These are phyloP conservation scores for Drosophila aldrichi DNA, from an alignment of 2,888 invertebrate species.

Conservation along the genomic window DNA sequence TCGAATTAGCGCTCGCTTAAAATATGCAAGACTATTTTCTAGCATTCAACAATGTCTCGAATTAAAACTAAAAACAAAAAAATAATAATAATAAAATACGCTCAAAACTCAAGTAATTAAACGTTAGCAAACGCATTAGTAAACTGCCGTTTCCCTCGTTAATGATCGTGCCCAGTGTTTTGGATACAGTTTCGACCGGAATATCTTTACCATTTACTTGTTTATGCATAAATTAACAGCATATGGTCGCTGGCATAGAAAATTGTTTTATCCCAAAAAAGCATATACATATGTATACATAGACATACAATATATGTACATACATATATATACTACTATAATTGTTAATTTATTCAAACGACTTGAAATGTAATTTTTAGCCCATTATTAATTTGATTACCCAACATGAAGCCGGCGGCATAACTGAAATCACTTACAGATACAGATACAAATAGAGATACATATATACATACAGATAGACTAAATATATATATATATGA, in stretches of 20 bases:
- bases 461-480: too few species aligned
- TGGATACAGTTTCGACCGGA: conserved; percentile 47
- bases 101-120: conserved; percentile 31
- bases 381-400: conserved; percentile 80
- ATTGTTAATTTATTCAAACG: conserved; percentile 83
- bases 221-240: conserved; percentile 41
- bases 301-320: not conserved
- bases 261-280: conserved; percentile 31
- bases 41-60: conserved; percentile 25
- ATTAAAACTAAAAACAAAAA: conserved; percentile 10
- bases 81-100: too few species aligned
- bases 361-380: conserved; percentile 76
- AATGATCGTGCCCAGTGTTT: conserved; percentile 45
- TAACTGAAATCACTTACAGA: conserved; percentile 45
- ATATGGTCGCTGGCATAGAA: conserved; percentile 44
- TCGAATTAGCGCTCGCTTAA: conserved; percentile 15
- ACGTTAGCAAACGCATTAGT: conserved; percentile 43
- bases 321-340: conserved; percentile 40
- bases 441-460: conserved; percentile 22
- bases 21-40: conserved; percentile 29
- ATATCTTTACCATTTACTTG: conserved; percentile 44
- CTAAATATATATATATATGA: not conserved
- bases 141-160: conserved; percentile 51
- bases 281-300: not conserved
- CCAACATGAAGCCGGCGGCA: conserved; percentile 57